Conservation (phyloP, 2,888 invertebrate genomes). For the Lutraria lutraria region DNA sequence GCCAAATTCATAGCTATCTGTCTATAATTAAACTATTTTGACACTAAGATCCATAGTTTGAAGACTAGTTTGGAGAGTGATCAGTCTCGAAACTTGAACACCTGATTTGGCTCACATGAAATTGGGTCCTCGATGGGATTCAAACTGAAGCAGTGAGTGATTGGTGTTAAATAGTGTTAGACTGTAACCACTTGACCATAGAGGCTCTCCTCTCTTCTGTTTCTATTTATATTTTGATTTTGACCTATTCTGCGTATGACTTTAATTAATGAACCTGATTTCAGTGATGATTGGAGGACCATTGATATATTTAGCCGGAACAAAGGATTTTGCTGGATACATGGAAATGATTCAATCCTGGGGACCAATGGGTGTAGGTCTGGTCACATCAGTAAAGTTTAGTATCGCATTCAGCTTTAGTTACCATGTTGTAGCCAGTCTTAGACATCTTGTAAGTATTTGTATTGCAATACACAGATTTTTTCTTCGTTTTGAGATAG, state of each 20-base stretch:
- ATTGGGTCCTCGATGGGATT: background rate
- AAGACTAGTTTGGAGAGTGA: no score
- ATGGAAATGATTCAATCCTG: constrained; percentile 47
- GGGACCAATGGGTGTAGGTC: constrained; percentile 43
- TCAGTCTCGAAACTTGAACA: no score
- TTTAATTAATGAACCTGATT: background rate
- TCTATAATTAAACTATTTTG: no score
- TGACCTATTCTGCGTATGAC: no score
- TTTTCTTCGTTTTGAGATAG: no score
- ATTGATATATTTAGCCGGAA: constrained; percentile 48
- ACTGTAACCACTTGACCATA: no score
- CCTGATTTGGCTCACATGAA: no score
- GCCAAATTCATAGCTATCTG: no score
- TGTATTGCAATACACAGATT: background rate
- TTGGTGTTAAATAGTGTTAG: background rate
- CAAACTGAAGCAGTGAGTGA: background rate
- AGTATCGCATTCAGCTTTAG: constrained; percentile 54
- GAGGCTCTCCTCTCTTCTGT: no score
- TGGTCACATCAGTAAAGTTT: constrained; percentile 45
- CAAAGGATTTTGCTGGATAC: constrained; percentile 55
- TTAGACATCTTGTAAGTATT: constrained; percentile 62
- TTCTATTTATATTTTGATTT: no score
- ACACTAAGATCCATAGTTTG: no score
- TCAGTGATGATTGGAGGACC: constrained; percentile 32
- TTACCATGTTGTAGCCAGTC: constrained; percentile 48